A percentile compares a stretch with the other conserved stretches of the same genome.
Conservation (phyloP, 2,797 vertebrate genomes). For the Alauda arvensis region DNA sequence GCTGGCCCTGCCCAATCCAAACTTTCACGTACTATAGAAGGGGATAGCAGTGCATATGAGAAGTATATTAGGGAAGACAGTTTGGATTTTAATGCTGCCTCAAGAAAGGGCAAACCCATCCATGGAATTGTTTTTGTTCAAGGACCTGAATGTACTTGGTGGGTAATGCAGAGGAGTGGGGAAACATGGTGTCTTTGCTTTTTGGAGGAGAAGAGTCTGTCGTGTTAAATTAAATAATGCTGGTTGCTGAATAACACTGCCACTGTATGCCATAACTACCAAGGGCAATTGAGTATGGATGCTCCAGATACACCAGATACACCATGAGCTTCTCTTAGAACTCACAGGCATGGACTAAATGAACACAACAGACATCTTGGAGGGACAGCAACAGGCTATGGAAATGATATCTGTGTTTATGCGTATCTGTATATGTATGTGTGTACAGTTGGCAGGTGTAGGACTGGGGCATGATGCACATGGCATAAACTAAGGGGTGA, state of each 20-base stretch:
- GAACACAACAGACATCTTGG: background rate
- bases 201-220: background rate
- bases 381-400: fast-evolving
- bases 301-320: background rate
- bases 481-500: background rate
- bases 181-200: background rate
- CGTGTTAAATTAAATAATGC: background rate
- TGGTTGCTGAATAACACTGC: background rate
- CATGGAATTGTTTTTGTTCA: background rate
- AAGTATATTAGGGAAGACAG: background rate
- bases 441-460: background rate
- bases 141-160: background rate
- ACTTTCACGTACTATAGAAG: background rate
- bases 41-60: background rate
- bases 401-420: background rate
- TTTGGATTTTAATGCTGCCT: background rate
- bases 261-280: background rate
- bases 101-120: background rate
- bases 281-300: background rate
- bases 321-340: background rate
- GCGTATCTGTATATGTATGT: no score
- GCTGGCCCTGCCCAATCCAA: background rate
- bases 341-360: background rate
- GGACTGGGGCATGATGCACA: background rate
- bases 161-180: background rate